These are phyloP conservation scores for Erythrocercus mccallii DNA, from an alignment of 2,113 vertebrate genomes.

Conservation along the genomic window DNA sequence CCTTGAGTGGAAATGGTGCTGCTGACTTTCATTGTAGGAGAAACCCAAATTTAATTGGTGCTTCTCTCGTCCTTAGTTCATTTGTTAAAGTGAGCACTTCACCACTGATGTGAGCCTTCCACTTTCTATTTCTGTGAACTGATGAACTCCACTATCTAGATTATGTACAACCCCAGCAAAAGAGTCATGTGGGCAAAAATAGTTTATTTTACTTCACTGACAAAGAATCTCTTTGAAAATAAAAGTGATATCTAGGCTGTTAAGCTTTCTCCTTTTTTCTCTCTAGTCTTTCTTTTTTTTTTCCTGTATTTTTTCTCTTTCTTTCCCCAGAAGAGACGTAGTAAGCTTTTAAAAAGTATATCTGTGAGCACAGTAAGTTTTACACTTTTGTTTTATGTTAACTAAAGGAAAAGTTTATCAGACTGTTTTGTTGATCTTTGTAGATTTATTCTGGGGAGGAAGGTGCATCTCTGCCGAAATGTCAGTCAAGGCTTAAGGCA, in stretches of 20 bases:
- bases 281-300: neutral
- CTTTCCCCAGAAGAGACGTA: neutral
- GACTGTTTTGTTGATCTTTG: neutral
- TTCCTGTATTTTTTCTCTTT: neutral
- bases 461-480: neutral
- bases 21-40: neutral
- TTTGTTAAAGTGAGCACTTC: neutral
- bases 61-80: neutral
- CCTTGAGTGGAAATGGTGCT: neutral
- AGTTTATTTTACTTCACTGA: neutral
- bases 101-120: neutral
- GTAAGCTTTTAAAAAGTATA: neutral
- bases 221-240: neutral
- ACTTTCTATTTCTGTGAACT: neutral
- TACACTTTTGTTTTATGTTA: neutral
- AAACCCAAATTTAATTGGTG: neutral
- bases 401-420: neutral
- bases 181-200: neutral
- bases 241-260: neutral
- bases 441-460: neutral
- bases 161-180: neutral
- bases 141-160: neutral
- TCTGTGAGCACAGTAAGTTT: neutral
- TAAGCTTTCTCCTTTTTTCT: neutral
- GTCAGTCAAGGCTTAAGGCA: slow-evolving; percentile 4